phyloP scores from a whole-genome alignment of 2,888 invertebrate species.

The Sycophila texana region DNA sequence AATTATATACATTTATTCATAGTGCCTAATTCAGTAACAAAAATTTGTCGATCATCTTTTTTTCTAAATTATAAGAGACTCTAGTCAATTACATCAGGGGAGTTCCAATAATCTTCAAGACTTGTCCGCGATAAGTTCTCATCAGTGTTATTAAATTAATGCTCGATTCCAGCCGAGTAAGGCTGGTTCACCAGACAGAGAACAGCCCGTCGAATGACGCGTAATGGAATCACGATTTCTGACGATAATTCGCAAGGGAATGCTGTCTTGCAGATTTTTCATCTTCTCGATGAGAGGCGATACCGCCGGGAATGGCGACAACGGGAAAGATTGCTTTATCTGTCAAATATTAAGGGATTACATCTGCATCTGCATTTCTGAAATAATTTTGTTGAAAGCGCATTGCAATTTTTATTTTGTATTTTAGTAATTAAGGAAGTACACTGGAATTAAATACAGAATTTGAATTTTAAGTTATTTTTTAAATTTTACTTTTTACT shows the following conservation, averaged over 20 bases:
- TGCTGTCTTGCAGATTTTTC: slow-evolving; percentile 54
- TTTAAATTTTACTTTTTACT: too few relatives aligned
- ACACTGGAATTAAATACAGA: too few relatives aligned
- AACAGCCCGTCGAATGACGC: slow-evolving; percentile 28
- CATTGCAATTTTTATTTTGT: too few relatives aligned
- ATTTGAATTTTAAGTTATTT: too few relatives aligned
- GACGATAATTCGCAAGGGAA: slow-evolving; percentile 48
- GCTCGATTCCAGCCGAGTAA: slow-evolving; percentile 4
- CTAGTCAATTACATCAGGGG: neutral
- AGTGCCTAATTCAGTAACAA: too few relatives aligned
- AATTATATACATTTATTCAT: too few relatives aligned
- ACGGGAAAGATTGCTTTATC: slow-evolving; percentile 17
- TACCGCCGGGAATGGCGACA: slow-evolving; percentile 37
- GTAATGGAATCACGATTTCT: slow-evolving; percentile 53
- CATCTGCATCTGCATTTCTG: too few relatives aligned
- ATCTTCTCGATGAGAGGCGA: slow-evolving; percentile 39
- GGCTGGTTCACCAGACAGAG: slow-evolving; percentile 15
- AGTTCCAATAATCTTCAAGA: slow-evolving; percentile 63
- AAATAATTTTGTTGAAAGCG: too few relatives aligned
- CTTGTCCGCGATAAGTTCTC: slow-evolving; percentile 65
- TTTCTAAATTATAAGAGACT: neutral
- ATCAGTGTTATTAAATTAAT: slow-evolving; percentile 69
- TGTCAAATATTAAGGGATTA: neutral
- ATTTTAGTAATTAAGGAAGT: too few relatives aligned
- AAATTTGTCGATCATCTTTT: too few relatives aligned